Evolutionary conservation across 2,113 vertebrate genomes (phyloP), one percentile per base, ranked within the genome.

Genomic region (Thunnus thynnus): DNA sequence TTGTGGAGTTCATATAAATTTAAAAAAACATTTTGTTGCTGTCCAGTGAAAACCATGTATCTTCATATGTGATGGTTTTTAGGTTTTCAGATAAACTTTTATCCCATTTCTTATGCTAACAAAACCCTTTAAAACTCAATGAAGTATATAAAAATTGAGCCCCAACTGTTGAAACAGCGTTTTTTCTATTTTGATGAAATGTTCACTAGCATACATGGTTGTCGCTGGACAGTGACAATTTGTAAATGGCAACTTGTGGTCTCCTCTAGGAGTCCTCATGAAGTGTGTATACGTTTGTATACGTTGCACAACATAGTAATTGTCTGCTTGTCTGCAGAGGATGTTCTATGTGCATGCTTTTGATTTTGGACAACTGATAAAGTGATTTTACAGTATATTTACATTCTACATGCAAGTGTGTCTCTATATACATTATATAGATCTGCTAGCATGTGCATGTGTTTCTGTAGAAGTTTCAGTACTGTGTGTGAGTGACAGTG

Each of bases 211-310:
- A 20, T 22, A 4, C 17, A 22, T 13, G 13, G 10, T 47, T 72
- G 60, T 62, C 6, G 16, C 2, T 70, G 41, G 56, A 66, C 41
- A 70, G 14, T 0, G 0, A 27, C 0, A 4, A 20, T 65, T 57
- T 66, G 7, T 12, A 30, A 18, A 30, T 68, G 76, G 69, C 22
- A 80, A 73, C 88, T 86, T 86, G 80, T 85, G 76, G 80, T 78
- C 75, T 83, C 86, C 76, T 88, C 41, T 83, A 47, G 68, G 76
- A 88, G 80, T 82, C 80, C 72, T 71, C 57, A n/a, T 69, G 27
- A 76, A 66, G 52, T 67, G 52, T 81, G 51, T 77, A 14, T 22
- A 3, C 16, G 20, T 81, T 61, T 51, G 8, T 55, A 22, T 22
- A 22, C 22, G 22, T 55, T 2, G 3, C 3, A 52, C 13, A 11